A percentile compares a stretch with the other conserved stretches of the same genome.
Conservation (phyloP, 1,140 invertebrate genomes). For the Hesperophylax magnus region DNA sequence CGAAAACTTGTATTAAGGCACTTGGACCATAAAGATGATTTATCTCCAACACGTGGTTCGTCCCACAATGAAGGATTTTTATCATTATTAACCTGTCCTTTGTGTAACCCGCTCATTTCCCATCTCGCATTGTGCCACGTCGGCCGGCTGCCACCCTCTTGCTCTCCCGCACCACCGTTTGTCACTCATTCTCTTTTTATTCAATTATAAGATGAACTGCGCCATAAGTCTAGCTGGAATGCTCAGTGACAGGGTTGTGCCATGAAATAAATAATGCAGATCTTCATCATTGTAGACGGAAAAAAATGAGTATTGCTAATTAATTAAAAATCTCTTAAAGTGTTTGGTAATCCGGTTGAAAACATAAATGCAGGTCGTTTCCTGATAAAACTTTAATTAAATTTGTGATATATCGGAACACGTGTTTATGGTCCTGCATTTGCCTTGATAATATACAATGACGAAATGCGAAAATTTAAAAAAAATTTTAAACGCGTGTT, state of each 20-base stretch:
- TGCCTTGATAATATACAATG: no score
- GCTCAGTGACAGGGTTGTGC: not conserved
- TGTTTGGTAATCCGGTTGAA: no score
- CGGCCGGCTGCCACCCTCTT: not conserved
- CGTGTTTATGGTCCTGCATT: no score
- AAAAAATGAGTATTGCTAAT: no score
- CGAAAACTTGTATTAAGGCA: not conserved
- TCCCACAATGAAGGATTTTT: slow-evolving; percentile 28
- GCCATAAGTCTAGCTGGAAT: not conserved
- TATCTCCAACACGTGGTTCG: not conserved
- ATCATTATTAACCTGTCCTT: slow-evolving; percentile 30
- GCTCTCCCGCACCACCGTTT: not conserved
- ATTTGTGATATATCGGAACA: no score
- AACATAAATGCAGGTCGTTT: no score
- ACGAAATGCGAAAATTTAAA: no score
- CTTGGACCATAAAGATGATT: not conserved
- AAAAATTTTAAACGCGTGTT: no score
- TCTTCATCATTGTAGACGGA: no score
- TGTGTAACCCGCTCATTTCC: slow-evolving; percentile 29
- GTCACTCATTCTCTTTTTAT: slow-evolving; percentile 35
- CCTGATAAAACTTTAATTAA: no score
- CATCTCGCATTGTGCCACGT: slow-evolving; percentile 3
- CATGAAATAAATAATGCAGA: not conserved
- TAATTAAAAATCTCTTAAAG: no score
- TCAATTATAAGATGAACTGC: slow-evolving; percentile 41